Evolutionary conservation across 2,113 vertebrate genomes (phyloP), one percentile per base, ranked within the genome.

Genomic region (Hippopotamus amphibius): DNA sequence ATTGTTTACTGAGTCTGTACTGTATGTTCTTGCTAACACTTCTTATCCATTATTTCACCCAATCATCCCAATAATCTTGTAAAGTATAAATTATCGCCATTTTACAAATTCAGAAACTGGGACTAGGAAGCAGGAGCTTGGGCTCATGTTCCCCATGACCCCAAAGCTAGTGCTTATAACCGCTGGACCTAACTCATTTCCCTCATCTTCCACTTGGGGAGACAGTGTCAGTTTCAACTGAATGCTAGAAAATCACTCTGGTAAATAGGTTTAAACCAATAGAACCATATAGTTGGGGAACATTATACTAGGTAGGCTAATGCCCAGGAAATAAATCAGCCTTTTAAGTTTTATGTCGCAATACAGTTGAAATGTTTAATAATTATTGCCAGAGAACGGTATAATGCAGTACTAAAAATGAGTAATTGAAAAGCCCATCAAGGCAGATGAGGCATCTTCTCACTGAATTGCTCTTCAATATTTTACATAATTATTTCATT

Each of bases 361-460:
- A 65, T 72, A 91, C 46, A 48, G 81, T 89, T 86, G 88, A 95
- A 96, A 97, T 96, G 96, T 90, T 94, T 97, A 98, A 97, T 97
- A 98, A 97, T 94, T 96, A 98, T 97, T 95, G 90, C 92, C 81
- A 97, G 93, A 96, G 97, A 97, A 91, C 76, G 53, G 87, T 95
- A 90, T 95, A 93, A 96, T 87, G 48, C 82, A 92, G 88, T 76
- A 97, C 90, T 98, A 97, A 98, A 97, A 95, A 96, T 94, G 92
- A 96, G 94, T 95, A 93, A 97, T 93, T 98, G 97, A 95, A 96
- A 96, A 97, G 77, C 89, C 97, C 96, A 97, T 97, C 95, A 97
- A 97, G 93, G 96, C 92, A 94, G 88, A 97, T 90, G 95, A 94
- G 55, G 94, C 92, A 90, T 96, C 91, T 93, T 96, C 97, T 88